Base-by-base conservation (phyloP, 2,797 vertebrate species). In the Amblyopsis hoosieri region DNA sequence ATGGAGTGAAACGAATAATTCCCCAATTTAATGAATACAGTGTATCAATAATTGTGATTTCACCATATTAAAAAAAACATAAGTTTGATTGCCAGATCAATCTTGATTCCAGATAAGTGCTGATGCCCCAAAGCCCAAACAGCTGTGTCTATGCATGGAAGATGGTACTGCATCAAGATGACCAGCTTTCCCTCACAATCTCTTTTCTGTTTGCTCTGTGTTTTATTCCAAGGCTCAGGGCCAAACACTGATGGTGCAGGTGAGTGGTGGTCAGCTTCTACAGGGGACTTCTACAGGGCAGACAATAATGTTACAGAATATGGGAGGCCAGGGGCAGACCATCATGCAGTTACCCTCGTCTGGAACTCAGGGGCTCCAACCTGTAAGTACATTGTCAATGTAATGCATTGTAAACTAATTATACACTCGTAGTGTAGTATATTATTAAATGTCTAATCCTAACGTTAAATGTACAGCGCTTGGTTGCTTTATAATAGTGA, bases 241-340 rank as follows among this genome's bases (percentile, higher is more conserved):
- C 29, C 95, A 96, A 59, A 95, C 95, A 0, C 87, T 96, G 55
- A 96, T 96, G 95, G 94, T 96, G 4, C 95, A 96, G 81, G 94
- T 95, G 63, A 96, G 95, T 80, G 94, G 94, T 12, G 94, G 95
- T 9, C 95, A 96, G 75, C 89, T 96, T 66, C 95, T 96, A 6
- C 33, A 37, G 33, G 33, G 33, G 83, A 96, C 95, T 13, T 95
- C 94, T 10, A 93, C 94, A 0, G 95, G 95, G 15, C 95, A 96
- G 74, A 95, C 95, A 2, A 95, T 96, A 81, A 96, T 96, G 94
- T 94, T 96, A 49, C 95, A 96, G 84, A 94, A 94, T 11, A 94
- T 96, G 82, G 92, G 94, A 19, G 90, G 92, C 46, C 95, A 96
- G 86, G 94, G 95, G 50, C 95, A 96, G 84, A 95, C 94, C 46